Conservation (phyloP, 2,888 invertebrate species). For the Yponomeuta evonymella region DNA sequence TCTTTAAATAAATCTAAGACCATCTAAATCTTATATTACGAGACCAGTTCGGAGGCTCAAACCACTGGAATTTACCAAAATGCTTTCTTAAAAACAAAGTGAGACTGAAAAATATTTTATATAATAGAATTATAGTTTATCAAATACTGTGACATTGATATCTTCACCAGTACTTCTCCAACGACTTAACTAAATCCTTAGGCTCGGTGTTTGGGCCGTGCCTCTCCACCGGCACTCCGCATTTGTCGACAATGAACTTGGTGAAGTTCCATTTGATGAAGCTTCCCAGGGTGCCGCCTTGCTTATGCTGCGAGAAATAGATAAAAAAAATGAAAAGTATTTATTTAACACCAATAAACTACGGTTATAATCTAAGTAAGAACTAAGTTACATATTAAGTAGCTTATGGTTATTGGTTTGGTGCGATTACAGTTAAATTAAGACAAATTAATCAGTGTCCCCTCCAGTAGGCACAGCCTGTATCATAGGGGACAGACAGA, state of each 20-base stretch:
- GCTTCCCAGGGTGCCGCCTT: conserved; percentile 75
- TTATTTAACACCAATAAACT: too few species aligned
- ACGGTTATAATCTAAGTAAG: too few species aligned
- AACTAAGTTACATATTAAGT: too few species aligned
- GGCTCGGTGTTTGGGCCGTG: conserved; percentile 79
- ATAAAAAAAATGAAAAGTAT: background rate
- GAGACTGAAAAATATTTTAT: background rate
- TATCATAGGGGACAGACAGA: too few species aligned
- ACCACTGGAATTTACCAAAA: conserved; percentile 6
- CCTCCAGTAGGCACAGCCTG: too few species aligned
- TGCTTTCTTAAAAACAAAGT: conserved; percentile 16
- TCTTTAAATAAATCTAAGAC: background rate
- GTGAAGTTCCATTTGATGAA: conserved; percentile 92
- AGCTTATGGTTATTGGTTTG: too few species aligned
- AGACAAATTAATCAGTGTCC: too few species aligned
- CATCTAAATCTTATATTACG: background rate
- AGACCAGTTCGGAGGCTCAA: background rate
- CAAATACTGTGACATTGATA: background rate
- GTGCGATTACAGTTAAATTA: too few species aligned
- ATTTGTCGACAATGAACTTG: conserved; percentile 85
- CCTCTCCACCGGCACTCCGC: conserved; percentile 81
- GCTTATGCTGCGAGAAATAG: conserved; percentile 51
- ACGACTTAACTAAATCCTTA: conserved; percentile 61
- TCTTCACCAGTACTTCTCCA: conserved; percentile 75
- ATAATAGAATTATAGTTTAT: conserved; percentile 6